Evolutionary conservation across 2,113 vertebrate species (phyloP).

Genomic region (Globicephala melas): DNA sequence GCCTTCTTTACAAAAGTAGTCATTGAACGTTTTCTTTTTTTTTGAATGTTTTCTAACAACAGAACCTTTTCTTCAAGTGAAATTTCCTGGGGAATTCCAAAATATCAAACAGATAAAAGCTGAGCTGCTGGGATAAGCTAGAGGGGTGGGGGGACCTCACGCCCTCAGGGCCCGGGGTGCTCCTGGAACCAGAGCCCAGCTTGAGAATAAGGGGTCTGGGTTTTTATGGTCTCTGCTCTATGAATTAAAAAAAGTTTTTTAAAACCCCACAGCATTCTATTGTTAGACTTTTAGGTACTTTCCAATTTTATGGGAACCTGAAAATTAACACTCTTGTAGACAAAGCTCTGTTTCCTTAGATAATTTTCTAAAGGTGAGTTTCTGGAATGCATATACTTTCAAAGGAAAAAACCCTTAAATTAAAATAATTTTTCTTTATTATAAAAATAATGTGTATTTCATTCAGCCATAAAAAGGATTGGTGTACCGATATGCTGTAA

Average conservation of each 20-base stretch:
- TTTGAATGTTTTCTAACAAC: background rate
- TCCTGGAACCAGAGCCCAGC: background rate
- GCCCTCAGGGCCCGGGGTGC: background rate
- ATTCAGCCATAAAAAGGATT: background rate
- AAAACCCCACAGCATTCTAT: background rate
- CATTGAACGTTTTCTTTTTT: background rate
- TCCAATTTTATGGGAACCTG: background rate
- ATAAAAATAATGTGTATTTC: background rate
- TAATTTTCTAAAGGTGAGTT: background rate
- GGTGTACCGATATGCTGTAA: background rate
- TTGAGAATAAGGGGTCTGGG: background rate
- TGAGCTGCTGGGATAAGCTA: background rate
- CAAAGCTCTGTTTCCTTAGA: background rate
- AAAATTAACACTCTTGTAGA: background rate
- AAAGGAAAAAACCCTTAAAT: background rate
- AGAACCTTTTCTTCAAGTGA: background rate
- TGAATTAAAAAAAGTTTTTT: background rate
- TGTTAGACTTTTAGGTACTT: background rate
- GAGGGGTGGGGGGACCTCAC: background rate
- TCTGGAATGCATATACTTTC: background rate
- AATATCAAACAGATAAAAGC: background rate
- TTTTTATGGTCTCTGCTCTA: background rate
- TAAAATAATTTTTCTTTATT: background rate
- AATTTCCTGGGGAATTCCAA: background rate
- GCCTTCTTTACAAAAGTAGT: background rate